Conservation (phyloP, 2,113 vertebrate genomes). For the Pituophis catenifer region DNA sequence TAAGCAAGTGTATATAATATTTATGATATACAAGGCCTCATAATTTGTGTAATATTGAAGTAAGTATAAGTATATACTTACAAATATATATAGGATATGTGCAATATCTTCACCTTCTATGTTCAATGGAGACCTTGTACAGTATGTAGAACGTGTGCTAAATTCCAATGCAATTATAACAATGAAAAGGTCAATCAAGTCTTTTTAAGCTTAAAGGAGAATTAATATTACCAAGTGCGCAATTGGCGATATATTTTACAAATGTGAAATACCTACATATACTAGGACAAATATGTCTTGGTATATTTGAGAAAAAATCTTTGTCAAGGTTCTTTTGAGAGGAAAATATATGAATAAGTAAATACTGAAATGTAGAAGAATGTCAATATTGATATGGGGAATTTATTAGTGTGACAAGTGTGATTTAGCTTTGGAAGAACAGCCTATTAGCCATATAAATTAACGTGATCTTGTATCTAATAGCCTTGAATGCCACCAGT, state of each 20-base stretch:
- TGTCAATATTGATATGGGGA: background rate
- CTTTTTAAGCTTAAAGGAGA: background rate
- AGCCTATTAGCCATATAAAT: background rate
- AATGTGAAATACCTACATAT: no score
- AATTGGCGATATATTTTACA: background rate
- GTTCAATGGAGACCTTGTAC: background rate
- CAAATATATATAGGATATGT: background rate
- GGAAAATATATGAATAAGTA: slow-evolving; percentile 13
- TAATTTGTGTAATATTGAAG: background rate
- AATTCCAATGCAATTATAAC: background rate
- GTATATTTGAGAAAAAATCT: slow-evolving; percentile 40
- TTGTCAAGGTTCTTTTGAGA: background rate
- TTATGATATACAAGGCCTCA: background rate
- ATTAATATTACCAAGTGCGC: background rate
- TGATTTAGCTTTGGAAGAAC: background rate
- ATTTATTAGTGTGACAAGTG: background rate
- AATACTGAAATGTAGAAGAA: slow-evolving; percentile 17
- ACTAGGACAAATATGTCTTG: background rate
- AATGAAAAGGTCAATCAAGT: background rate
- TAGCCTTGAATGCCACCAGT: background rate
- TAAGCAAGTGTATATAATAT: background rate
- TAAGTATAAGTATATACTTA: background rate
- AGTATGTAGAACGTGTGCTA: background rate
- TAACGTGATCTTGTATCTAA: background rate
- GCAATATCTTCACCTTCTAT: background rate